Conservation (phyloP, 1,140 invertebrate species). For the Tigriopus japonicus region DNA sequence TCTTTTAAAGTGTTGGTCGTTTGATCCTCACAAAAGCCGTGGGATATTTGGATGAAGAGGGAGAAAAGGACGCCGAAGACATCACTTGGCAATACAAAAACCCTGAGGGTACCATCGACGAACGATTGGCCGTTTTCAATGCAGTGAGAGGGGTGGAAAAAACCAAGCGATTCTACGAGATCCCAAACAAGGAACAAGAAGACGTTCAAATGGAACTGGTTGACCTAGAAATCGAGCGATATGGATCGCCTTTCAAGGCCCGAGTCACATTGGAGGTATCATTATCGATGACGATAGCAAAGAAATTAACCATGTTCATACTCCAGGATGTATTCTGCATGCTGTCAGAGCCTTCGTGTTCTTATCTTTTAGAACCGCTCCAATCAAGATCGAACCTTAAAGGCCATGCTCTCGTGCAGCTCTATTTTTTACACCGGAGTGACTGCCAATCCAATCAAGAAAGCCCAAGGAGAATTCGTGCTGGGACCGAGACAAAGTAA, state of each 20-base stretch:
- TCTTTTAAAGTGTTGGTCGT: constrained; percentile 41
- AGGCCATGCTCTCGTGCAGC: constrained; percentile 39
- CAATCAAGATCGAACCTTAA: constrained; percentile 37
- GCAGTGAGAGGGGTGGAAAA: constrained; percentile 42
- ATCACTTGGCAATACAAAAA: constrained; percentile 52
- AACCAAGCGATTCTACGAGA: constrained; percentile 27
- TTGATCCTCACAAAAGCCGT: constrained; percentile 54
- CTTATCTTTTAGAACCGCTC: constrained; percentile 34
- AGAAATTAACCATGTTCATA: background rate
- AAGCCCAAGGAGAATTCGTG: constrained; percentile 39
- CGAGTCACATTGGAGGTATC: constrained; percentile 39
- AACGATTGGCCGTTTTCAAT: constrained; percentile 44
- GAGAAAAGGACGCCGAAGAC: constrained; percentile 45
- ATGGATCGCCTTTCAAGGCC: constrained; percentile 45
- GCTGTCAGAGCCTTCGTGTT: background rate
- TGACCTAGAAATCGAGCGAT: constrained; percentile 43
- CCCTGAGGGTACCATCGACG: constrained; percentile 36
- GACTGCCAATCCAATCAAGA: constrained; percentile 43
- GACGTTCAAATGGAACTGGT: constrained; percentile 46
- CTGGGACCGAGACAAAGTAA: constrained; percentile 23
- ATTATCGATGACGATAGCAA: background rate
- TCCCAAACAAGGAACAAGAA: constrained; percentile 33
- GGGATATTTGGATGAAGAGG: constrained; percentile 44
- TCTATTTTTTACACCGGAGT: constrained; percentile 60
- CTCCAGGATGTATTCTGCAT: background rate